Base-by-base conservation (phyloP, 1,140 invertebrate genomes). In the Druon quercuslanigerum region DNA sequence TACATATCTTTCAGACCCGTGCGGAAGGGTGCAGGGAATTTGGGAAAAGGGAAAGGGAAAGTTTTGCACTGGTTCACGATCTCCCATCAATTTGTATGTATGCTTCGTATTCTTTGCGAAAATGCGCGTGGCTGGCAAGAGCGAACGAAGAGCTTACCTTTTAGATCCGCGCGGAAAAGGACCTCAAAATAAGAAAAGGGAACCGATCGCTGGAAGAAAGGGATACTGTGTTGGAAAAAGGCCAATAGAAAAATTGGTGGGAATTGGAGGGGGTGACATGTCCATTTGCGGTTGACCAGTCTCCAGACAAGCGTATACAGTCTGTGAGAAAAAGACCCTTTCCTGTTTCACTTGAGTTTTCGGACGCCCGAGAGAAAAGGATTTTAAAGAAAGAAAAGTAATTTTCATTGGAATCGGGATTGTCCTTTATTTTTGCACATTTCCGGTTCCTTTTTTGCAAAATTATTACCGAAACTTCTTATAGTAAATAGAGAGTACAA, bases 211-310 rank as follows among this genome's bases (percentile, higher is more conserved):
- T 72, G 82, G 56, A 86, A 86, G 83, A 87, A 89, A 86, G 82
- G 83, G 78, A 77, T 79, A 70, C 76, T 60, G 72, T 66, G 50
- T 79, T 72, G 70, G 74, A 77, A 77, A 79, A 72, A 79, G 81
- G 73, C 77, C 83, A 84, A 85, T 85, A 73, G 81, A 82, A 78
- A 87, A 88, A 88, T 88, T 86, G 85, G 60, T 86, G 85, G 79
- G 84, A 88, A 90, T 87, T 85, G 85, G 82, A 85, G 89, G 89
- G 89, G 87, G 89, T 91, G 89, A 92, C 87, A 86, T 89, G 89
- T 91, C 90, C 90, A 91, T 91, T 92, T 92, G 91, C 83, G 88
- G 89, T 90, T 91, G 90, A 90, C 90, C 90, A 87, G 90, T 81
- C 50, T 71, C 3, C 73, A 40, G 73, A 76, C 57, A 80, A 84